Evolutionary conservation across 2,797 vertebrate genomes (phyloP).

Genomic region (Lateolabrax maculatus): DNA sequence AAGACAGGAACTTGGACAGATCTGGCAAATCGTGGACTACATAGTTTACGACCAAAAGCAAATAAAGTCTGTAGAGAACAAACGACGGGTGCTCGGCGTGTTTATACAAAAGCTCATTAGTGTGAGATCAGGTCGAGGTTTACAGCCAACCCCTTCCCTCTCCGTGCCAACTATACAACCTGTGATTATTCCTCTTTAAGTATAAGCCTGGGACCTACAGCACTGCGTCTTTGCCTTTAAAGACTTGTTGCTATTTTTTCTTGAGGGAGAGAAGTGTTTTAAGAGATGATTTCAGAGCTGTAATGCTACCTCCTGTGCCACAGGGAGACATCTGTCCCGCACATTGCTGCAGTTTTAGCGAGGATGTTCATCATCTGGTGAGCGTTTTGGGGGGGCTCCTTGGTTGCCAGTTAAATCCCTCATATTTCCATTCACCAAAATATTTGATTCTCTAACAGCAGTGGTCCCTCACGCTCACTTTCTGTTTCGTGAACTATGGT

Average conservation of each 20-base stretch:
- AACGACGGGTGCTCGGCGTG: slow-evolving; percentile 32
- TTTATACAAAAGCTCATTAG: slow-evolving; percentile 71
- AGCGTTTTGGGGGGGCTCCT: slow-evolving; percentile 45
- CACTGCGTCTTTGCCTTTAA: slow-evolving; percentile 52
- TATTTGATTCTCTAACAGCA: slow-evolving; percentile 19
- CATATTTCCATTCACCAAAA: slow-evolving; percentile 47
- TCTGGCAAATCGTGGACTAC: slow-evolving; percentile 47
- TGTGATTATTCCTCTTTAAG: slow-evolving; percentile 71
- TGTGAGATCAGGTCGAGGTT: slow-evolving; percentile 56
- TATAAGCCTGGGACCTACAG: slow-evolving; percentile 67
- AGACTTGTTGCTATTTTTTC: slow-evolving; percentile 68
- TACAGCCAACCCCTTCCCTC: slow-evolving; percentile 46
- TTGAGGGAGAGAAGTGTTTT: slow-evolving; percentile 54
- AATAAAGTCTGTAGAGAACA: slow-evolving; percentile 63
- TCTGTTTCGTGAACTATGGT: slow-evolving; percentile 7
- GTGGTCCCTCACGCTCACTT: slow-evolving; percentile 10
- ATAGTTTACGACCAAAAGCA: slow-evolving; percentile 66
- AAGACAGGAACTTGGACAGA: slow-evolving; percentile 74
- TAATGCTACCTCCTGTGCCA: slow-evolving; percentile 56
- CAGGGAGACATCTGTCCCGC: slow-evolving; percentile 85
- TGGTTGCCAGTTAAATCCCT: slow-evolving; percentile 51
- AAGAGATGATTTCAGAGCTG: slow-evolving; percentile 59
- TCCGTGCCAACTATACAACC: slow-evolving; percentile 57
- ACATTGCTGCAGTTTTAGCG: slow-evolving; percentile 78
- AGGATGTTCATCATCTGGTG: slow-evolving; percentile 61